Percentiles rank a stretch among this genome's conserved stretches.
These are phyloP conservation scores for Calyptommatus sinebrachiatus DNA, from an alignment of 2,113 vertebrate species.

Conservation along the genomic window DNA sequence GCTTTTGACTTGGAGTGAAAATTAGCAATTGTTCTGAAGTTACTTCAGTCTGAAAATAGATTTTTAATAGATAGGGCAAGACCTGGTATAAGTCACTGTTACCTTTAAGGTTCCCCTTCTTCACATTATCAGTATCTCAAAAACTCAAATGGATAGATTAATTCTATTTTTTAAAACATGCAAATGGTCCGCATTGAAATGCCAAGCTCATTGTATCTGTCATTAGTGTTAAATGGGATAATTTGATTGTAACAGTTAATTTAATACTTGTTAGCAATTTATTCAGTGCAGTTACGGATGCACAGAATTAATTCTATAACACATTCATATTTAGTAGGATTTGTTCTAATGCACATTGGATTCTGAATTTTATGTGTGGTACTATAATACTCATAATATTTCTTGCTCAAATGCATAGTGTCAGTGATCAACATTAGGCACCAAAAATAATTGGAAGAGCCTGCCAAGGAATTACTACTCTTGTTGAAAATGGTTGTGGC, in stretches of 20 bases:
- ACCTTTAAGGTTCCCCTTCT: not conserved
- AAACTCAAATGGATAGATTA: not conserved
- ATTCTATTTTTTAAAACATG: not conserved
- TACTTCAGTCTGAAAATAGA: not conserved
- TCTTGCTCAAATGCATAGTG: not conserved
- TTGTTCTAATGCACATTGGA: slow-evolving; percentile 14
- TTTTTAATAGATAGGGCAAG: not conserved
- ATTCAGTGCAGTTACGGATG: not conserved
- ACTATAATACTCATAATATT: slow-evolving; percentile 2
- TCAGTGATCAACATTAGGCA: not conserved
- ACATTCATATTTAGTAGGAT: not conserved
- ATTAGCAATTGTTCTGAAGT: not conserved
- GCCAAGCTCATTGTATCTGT: not conserved
- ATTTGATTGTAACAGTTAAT: slow-evolving; percentile 33
- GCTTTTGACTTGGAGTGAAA: not conserved
- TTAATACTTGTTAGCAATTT: not conserved
- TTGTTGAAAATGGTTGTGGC: not conserved
- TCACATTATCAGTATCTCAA: not conserved
- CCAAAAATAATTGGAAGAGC: not conserved
- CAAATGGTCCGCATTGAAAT: accelerated
- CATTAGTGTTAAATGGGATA: slow-evolving; percentile 1
- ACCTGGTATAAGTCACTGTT: not conserved
- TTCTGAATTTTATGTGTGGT: slow-evolving; percentile 9
- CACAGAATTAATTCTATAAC: slow-evolving; percentile 15
- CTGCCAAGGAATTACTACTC: not conserved